Evolutionary conservation across 2,113 vertebrate genomes (phyloP), one percentile per base, ranked within the genome.

Genomic region (Hippocampus mohnikei): DNA sequence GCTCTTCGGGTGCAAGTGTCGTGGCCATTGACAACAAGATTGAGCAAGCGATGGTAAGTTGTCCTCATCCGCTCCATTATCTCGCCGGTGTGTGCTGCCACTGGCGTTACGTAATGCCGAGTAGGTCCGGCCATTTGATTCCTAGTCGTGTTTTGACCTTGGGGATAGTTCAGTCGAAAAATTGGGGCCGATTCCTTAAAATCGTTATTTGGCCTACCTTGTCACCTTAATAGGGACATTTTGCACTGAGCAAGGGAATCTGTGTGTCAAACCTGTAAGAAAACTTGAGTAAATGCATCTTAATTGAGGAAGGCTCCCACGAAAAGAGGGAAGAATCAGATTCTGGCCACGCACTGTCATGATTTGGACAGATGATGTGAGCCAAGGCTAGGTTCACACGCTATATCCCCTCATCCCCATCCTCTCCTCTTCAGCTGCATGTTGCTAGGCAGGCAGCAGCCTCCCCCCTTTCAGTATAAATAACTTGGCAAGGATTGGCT

Each of bases 21-120:
- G 96, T 98, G 89, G 96, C 96, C 84, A 98, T 98, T 71, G 96
- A 98, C 93, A 98, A 98, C 95, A 98, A 98, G 88, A 98, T 98
- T 71, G 96, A 98, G 84, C 96, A 98, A 91, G 96, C 96, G 16
- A 98, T 98, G 96, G 96, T 98, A 91, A 66, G 42, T 90, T 68
- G 41, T 4, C 37, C 33, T 27, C 13, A 5, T 68, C 12, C 41
- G 23, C 62, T 8, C 37, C 21, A 62, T 44, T 8, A 27, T 3
- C 13, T 55, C 21, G 21, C 52, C 23, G 9, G 52, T 55, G n/a
- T 21, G 48, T 23, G n/a, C 21, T 55, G 2, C 52, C 21, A 10
- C 21, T 40, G 21, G 15, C 8, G 63, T 65, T 46, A 65, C 42
- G 63, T 65, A 46, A 65, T 23, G 63, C 63, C 21, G 7, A 46